phyloP scores from a whole-genome alignment of 1,140 invertebrate species.

The Drosophila triauraria region DNA sequence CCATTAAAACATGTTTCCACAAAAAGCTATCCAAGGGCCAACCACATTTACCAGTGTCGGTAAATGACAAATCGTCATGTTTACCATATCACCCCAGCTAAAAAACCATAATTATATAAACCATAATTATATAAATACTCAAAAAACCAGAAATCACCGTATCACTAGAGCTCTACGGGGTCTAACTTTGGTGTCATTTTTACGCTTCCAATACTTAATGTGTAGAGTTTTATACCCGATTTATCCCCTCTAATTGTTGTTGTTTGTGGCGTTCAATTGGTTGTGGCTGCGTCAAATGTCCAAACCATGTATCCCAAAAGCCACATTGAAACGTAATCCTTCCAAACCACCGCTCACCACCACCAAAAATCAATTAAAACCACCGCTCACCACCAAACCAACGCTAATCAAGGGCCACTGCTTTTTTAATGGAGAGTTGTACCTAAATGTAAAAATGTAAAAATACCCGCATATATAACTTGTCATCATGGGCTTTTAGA shows the following conservation, averaged over 20 bases:
- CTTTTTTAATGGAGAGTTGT: constrained; percentile 45
- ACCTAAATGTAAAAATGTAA: constrained; percentile 44
- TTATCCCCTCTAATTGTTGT: constrained; percentile 42
- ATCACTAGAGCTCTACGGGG: constrained; percentile 79
- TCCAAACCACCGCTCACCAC: constrained; percentile 49
- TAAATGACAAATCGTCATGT: constrained; percentile 52
- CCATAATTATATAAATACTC: constrained; percentile 25
- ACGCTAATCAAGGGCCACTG: constrained; percentile 57
- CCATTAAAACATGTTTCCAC: constrained; percentile 63
- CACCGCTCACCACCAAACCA: constrained; percentile 53
- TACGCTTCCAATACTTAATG: constrained; percentile 70
- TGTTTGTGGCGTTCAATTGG: constrained; percentile 67
- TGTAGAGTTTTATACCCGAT: constrained; percentile 45
- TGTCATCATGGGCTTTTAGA: constrained; percentile 14
- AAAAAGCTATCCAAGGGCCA: constrained; percentile 67
- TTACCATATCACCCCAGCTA: constrained; percentile 58
- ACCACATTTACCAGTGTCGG: constrained; percentile 44
- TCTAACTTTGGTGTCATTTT: constrained; percentile 82
- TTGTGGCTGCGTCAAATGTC: constrained; percentile 67
- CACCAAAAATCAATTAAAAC: constrained; percentile 30
- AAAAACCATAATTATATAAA: constrained; percentile 26
- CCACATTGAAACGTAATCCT: constrained; percentile 46
- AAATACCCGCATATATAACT: constrained; percentile 21
- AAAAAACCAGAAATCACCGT: constrained; percentile 70
- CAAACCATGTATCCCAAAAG: constrained; percentile 53